Evolutionary conservation across 2,888 invertebrate species (phyloP).

Genomic region (Frankliniella fusca): DNA sequence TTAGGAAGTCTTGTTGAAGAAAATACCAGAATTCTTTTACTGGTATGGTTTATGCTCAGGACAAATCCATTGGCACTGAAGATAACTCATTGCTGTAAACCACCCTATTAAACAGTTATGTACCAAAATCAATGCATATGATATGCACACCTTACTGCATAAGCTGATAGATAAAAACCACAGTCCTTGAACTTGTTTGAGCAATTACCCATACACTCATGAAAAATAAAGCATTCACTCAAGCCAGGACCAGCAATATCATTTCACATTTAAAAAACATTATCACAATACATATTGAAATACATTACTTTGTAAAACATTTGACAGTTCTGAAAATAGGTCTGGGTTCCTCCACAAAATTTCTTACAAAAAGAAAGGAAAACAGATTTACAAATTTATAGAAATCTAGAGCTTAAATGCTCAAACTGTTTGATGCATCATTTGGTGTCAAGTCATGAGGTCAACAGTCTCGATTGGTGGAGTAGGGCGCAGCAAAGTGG

Average conservation of each 20-base stretch:
- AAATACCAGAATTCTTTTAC: no score
- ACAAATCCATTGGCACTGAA: conserved; percentile 1
- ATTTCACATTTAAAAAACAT: not conserved
- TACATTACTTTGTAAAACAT: not conserved
- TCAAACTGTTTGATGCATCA: conserved; percentile 20
- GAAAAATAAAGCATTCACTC: not conserved
- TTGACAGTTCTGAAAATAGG: not conserved
- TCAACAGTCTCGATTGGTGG: conserved; percentile 24
- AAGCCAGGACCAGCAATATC: not conserved
- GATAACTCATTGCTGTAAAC: not conserved
- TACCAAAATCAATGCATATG: not conserved
- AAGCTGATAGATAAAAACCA: not conserved
- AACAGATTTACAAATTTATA: not conserved
- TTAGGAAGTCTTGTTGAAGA: no score
- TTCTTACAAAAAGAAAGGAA: not conserved
- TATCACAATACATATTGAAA: not conserved
- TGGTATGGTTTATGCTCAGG: not conserved
- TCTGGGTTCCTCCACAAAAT: not conserved
- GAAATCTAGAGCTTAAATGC: not conserved
- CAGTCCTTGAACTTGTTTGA: not conserved
- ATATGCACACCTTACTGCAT: not conserved
- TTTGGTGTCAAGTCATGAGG: conserved; percentile 22
- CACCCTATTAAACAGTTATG: not conserved
- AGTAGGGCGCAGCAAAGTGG: not conserved
- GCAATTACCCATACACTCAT: not conserved